Base-by-base conservation (phyloP, 64 coral and sea anemone genomes). In the Orbicella faveolata region DNA sequence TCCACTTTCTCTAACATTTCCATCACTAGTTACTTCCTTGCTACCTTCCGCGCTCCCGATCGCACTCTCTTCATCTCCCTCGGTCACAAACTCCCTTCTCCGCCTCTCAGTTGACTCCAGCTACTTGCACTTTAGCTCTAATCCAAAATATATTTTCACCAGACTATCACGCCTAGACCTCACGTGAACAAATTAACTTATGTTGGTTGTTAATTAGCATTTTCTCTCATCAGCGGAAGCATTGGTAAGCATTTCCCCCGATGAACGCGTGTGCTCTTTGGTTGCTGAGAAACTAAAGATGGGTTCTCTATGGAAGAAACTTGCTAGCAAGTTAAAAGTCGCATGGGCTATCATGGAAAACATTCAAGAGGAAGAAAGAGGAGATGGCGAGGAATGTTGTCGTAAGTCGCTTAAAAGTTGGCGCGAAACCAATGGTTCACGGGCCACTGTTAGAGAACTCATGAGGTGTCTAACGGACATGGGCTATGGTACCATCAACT, bases 381-480 rank as follows among this genome's bases (percentile, higher is more conserved):
- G 17, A 0, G 11, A 18, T 33, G 59, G 2, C 3, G 18, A 83
- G 17, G 61, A 66, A 30, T 66, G 61, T 37, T 83, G 80, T 66
- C 61, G 80, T 15, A 8, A 19, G 34, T 61, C 61, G 0, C 34
- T 83, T 1, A 36, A 9, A 66, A 48, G 21, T 3, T 83, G 80
- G 80, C 35, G 18, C 18, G 26, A 83, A 8, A 20, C 13, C 5
- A 41, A 65, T 11, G 59, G 57, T 35, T 20, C 4, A 2, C 1
- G 8, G 6, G 80, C 80, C 16, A 66, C 80, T 19, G 67, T 1
- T 20, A 36, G 61, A n/a, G 34, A 83, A 15, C 1, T 83, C 33
- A 83, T 83, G 80, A 5, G 34, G 34, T 83, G 80, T 35, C 14
- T 83, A 30, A 83, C 80, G 35, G 67, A 83, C 34, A 83, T 83